Evolutionary conservation across 2,888 invertebrate genomes (phyloP).

Genomic region (Cosmorhoe ocellata): DNA sequence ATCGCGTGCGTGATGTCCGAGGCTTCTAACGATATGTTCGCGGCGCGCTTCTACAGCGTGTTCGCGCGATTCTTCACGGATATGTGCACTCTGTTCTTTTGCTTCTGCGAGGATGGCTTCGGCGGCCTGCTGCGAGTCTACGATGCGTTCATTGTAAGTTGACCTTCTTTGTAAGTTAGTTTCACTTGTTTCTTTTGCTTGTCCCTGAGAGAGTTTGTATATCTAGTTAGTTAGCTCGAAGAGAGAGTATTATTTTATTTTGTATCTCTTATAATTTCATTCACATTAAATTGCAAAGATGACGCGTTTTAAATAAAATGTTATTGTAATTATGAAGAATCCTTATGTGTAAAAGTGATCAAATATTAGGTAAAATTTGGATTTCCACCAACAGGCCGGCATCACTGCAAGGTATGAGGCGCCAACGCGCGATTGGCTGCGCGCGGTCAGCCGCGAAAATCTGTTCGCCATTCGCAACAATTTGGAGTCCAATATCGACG

Average conservation of each 20-base stretch:
- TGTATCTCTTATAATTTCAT: too few relatives aligned
- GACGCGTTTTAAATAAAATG: too few relatives aligned
- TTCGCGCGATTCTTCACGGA: slow-evolving; percentile 54
- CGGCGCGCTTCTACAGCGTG: slow-evolving; percentile 52
- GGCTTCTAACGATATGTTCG: slow-evolving; percentile 38
- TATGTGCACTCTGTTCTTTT: slow-evolving; percentile 50
- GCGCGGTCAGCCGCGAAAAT: slow-evolving; percentile 22
- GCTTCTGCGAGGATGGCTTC: slow-evolving; percentile 47
- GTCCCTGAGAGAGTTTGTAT: too few relatives aligned
- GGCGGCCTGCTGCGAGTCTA: slow-evolving; percentile 37
- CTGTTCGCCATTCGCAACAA: slow-evolving; percentile 1
- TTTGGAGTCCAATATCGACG: background rate
- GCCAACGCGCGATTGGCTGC: slow-evolving; percentile 21
- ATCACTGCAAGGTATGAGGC: slow-evolving; percentile 12
- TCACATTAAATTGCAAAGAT: too few relatives aligned
- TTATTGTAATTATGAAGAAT: too few relatives aligned
- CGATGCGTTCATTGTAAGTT: slow-evolving; percentile 21
- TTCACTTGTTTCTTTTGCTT: too few relatives aligned
- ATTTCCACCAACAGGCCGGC: slow-evolving; percentile 7
- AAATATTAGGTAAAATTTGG: too few relatives aligned
- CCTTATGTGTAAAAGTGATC: too few relatives aligned
- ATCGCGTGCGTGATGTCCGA: slow-evolving; percentile 50
- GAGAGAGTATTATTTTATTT: too few relatives aligned
- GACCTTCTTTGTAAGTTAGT: too few relatives aligned
- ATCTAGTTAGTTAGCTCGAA: too few relatives aligned